Evolutionary conservation across 1,140 invertebrate species (phyloP), one percentile per base, ranked within the genome.

Genomic region (Teleogryllus occipitalis): DNA sequence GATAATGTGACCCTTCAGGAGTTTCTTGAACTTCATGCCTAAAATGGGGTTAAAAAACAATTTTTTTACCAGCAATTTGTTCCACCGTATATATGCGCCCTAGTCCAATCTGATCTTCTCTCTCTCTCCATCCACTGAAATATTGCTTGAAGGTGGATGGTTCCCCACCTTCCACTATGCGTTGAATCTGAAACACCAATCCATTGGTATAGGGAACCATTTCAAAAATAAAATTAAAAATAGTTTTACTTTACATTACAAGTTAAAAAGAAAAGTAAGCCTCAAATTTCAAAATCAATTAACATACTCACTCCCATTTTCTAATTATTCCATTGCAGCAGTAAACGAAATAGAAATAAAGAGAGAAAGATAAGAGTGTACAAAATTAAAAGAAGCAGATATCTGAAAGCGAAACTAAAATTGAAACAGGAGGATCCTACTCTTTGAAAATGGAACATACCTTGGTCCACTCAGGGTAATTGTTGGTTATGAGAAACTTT

Each of bases 111-210:
- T 87, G 85, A 86, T 91, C 90, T 81, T 90, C 90, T 54, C 84
- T 84, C 82, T 93, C 92, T 78, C 90, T 89, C 94, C 94, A 95
- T 0, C 90, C 90, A 47, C 87, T 85, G 85, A 95, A 95, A 84
- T 94, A 94, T 82, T 94, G 93, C 81, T 94, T 94, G 86, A 95
- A 95, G 3, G 90, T 87, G 7, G 92, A 89, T 15, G 93, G 91
- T 85, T 95, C 94, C 4, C 90, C 92, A 74, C 89, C 89, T 83
- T 95, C 92, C 6, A 93, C 90, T 22, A 95, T 88, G 83, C 91
- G 87, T 82, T 91, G 88, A 15, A 88, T 83, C 86, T 87, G 80
- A 74, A 82, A 80, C n/a, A 65, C 18, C 18, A 14, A 65, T 65
- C 18, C 54, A 1, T 14, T 14, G 54, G 54, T 18, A 65, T 3